Conservation (phyloP, 2,888 invertebrate genomes). For the Drosophila antonietae region DNA sequence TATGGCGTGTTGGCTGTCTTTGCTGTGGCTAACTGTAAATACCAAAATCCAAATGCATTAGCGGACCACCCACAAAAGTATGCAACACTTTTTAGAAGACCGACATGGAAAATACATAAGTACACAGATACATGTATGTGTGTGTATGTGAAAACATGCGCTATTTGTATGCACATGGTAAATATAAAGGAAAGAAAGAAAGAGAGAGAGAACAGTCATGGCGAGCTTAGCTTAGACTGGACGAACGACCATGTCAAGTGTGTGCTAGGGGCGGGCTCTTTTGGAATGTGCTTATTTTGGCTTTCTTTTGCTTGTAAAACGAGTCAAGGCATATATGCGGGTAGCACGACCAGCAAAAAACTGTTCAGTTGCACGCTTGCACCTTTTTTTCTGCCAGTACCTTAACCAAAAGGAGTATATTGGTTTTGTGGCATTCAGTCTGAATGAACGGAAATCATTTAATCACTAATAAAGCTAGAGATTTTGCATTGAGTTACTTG, state of each 20-base stretch:
- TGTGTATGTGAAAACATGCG: constrained; percentile 19
- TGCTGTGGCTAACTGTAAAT: constrained; percentile 53
- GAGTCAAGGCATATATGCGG: constrained; percentile 33
- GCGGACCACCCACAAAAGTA: constrained; percentile 54
- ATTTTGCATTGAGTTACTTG: not conserved
- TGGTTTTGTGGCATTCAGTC: not conserved
- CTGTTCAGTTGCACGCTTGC: constrained; percentile 38
- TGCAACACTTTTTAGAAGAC: constrained; percentile 43
- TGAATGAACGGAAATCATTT: not conserved
- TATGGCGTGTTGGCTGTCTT: constrained; percentile 23
- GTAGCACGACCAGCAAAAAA: constrained; percentile 29
- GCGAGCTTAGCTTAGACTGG: constrained; percentile 37
- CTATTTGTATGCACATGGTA: constrained; percentile 56
- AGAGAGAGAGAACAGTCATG: constrained; percentile 12
- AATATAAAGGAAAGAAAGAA: constrained; percentile 33
- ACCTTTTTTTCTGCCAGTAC: constrained; percentile 6
- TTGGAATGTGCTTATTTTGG: constrained; percentile 35
- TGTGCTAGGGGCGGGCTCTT: constrained; percentile 30
- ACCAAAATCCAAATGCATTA: constrained; percentile 73
- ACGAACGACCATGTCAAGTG: constrained; percentile 71
- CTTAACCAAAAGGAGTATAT: not conserved
- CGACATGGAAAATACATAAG: constrained; percentile 14
- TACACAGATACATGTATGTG: not conserved
- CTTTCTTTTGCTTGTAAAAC: constrained; percentile 25
- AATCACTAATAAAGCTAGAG: not conserved